phyloP scores from a whole-genome alignment of 2,888 invertebrate species.

The Andrena hattorfiana region DNA sequence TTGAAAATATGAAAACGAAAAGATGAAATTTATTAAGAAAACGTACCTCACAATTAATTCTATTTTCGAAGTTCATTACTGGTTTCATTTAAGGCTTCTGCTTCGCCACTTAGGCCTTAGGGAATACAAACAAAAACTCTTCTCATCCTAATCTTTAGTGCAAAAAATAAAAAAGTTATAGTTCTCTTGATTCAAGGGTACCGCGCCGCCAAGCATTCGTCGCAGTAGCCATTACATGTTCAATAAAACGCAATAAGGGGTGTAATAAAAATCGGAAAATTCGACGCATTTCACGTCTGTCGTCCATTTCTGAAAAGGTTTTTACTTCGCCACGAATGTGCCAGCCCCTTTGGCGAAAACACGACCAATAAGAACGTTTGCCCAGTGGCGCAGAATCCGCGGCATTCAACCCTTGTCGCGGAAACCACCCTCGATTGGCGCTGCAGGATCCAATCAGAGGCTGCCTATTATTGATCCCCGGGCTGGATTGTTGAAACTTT shows the following conservation, averaged over 20 bases:
- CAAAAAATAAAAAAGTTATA: background rate
- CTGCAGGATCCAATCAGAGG: slow-evolving; percentile 69
- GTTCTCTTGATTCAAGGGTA: background rate
- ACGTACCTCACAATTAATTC: too few species aligned
- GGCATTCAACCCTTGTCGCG: slow-evolving; percentile 69
- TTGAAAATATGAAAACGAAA: too few species aligned
- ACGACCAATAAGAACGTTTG: slow-evolving; percentile 70
- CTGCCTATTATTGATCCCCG: slow-evolving; percentile 64
- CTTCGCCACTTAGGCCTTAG: background rate
- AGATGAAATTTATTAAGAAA: too few species aligned
- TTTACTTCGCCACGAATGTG: slow-evolving; percentile 57
- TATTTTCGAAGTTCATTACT: too few species aligned
- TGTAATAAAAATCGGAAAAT: slow-evolving; percentile 57
- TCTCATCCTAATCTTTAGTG: background rate
- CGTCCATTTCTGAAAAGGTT: slow-evolving; percentile 72
- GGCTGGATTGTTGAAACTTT: slow-evolving; percentile 76
- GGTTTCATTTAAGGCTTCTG: too few species aligned
- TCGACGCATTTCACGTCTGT: slow-evolving; percentile 38
- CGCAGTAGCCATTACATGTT: slow-evolving; percentile 21
- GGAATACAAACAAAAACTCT: background rate
- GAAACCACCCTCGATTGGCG: slow-evolving; percentile 70
- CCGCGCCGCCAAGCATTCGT: slow-evolving; percentile 13
- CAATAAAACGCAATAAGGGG: slow-evolving; percentile 33
- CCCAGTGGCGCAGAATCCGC: slow-evolving; percentile 77
- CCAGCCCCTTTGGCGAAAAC: slow-evolving; percentile 75